A percentile compares a stretch with the other conserved stretches of the same genome.
phyloP scores from a whole-genome alignment of 2,113 vertebrate genomes.

The Fulica atra region DNA sequence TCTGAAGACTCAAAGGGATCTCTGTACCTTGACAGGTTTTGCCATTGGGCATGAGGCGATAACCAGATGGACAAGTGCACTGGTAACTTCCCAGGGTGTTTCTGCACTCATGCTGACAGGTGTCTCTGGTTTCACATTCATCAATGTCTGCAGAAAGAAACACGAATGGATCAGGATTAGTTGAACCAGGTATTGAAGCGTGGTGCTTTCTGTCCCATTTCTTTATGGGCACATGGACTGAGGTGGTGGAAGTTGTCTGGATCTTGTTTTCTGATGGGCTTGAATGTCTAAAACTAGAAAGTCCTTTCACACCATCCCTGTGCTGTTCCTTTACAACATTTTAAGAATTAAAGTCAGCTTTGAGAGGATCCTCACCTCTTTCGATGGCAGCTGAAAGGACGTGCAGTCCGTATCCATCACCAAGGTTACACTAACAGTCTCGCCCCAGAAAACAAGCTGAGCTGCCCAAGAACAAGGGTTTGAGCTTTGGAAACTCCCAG shows the following conservation, averaged over 20 bases:
- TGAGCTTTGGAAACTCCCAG: neutral
- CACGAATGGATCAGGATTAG: neutral
- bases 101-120: constrained; percentile 93
- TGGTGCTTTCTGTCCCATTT: too few relatives aligned
- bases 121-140: constrained; percentile 90
- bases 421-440: neutral
- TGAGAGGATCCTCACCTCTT: neutral
- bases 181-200: neutral
- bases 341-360: neutral
- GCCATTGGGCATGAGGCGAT: constrained; percentile 88
- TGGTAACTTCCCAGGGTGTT: constrained; percentile 91
- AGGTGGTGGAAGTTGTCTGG: neutral
- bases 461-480: neutral
- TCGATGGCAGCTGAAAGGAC: neutral
- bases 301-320: neutral
- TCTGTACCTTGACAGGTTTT: constrained; percentile 93
- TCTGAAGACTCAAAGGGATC: neutral
- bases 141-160: constrained; percentile 86
- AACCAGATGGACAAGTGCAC: constrained; percentile 90
- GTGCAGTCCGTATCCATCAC: neutral
- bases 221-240: neutral
- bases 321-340: neutral
- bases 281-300: neutral
- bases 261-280: neutral
- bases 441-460: neutral